Evolutionary conservation across 2,888 invertebrate species (phyloP).

Genomic region (Carcina quercana): DNA sequence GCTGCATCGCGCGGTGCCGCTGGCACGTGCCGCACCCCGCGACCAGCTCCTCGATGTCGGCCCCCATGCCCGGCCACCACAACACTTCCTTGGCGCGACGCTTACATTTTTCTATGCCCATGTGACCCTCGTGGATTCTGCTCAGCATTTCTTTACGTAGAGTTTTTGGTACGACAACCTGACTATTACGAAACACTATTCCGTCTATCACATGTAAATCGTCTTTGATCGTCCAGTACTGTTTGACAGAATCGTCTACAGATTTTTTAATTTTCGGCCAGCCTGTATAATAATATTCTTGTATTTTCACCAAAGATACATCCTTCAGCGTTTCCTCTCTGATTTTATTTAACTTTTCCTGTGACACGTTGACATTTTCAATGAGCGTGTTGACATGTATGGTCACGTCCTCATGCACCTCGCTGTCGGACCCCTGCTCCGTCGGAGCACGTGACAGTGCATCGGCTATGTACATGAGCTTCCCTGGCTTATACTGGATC

Average conservation of each 20-base stretch:
- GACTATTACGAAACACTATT: constrained; percentile 2
- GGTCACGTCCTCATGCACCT: constrained; percentile 6
- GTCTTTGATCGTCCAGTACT: constrained; percentile 1
- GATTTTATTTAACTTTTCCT: constrained; percentile 1
- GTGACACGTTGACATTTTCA: not conserved
- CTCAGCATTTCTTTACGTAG: constrained; percentile 7
- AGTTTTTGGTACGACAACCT: not conserved
- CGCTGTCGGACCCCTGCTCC: constrained; percentile 5
- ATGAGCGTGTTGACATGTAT: constrained; percentile 4
- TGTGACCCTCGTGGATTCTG: constrained; percentile 11
- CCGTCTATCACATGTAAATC: constrained; percentile 4
- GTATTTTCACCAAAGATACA: not conserved
- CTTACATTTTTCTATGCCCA: constrained; percentile 12
- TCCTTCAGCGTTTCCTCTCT: constrained; percentile 3
- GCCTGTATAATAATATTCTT: constrained; percentile 1
- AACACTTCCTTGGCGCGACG: constrained; percentile 14
- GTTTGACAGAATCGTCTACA: constrained; percentile 1
- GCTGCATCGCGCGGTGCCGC: constrained; percentile 13
- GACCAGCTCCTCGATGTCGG: constrained; percentile 13
- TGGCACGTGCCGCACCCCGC: constrained; percentile 12
- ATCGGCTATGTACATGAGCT: constrained; percentile 25
- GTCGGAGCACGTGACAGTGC: constrained; percentile 24
- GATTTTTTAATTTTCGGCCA: constrained; percentile 5
- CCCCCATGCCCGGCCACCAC: constrained; percentile 17
- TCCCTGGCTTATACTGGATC: constrained; percentile 19